Evolutionary conservation across 2,797 vertebrate species (phyloP).

Genomic region (Silurus aristotelis): DNA sequence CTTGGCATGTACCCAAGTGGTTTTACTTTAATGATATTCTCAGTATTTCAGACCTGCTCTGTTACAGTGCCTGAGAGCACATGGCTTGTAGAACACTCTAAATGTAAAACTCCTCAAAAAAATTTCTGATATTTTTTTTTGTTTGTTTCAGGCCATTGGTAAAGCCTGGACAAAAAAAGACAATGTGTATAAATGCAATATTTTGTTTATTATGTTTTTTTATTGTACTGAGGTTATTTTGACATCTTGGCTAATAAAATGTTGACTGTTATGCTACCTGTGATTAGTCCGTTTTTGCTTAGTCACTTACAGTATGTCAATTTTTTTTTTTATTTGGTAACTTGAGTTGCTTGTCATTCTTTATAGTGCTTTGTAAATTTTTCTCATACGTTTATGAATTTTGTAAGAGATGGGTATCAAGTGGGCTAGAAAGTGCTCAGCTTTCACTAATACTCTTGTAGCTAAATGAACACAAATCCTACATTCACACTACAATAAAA

Average conservation of each 20-base stretch:
- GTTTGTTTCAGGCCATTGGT: neutral
- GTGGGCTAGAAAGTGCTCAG: too few relatives aligned
- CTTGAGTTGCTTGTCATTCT: neutral
- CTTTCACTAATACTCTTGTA: too few relatives aligned
- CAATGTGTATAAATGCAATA: neutral
- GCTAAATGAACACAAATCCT: too few relatives aligned
- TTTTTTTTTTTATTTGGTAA: neutral
- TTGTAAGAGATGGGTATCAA: too few relatives aligned
- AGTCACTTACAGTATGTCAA: neutral
- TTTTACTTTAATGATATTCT: neutral
- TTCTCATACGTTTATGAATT: neutral
- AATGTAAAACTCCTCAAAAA: neutral
- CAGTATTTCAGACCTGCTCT: neutral
- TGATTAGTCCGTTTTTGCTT: neutral
- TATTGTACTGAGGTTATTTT: neutral
- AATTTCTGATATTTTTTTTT: too few relatives aligned
- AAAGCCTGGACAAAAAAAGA: neutral
- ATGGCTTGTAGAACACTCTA: neutral
- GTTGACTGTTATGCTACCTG: neutral
- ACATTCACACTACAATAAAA: too few relatives aligned
- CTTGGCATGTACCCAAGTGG: too few relatives aligned
- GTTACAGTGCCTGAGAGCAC: neutral
- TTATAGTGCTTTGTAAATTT: neutral
- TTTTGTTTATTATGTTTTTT: neutral
- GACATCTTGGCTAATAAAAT: neutral